These are phyloP conservation scores for Cynocephalus volans DNA, from an alignment of 2,113 vertebrate species.

Conservation along the genomic window DNA sequence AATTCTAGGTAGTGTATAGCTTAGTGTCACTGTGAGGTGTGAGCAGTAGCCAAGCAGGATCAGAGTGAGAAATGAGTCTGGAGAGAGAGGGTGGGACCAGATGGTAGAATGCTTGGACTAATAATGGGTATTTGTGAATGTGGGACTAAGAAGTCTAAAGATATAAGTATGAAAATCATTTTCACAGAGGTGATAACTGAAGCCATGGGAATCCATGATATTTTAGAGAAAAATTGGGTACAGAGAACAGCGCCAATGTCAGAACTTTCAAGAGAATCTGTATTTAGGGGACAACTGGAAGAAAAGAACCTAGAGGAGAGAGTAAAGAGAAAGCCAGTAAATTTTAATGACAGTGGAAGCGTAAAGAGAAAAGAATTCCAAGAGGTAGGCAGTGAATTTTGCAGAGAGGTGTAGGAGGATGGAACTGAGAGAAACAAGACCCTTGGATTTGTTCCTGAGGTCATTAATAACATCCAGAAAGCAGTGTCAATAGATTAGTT, in stretches of 20 bases:
- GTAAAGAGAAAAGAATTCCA: neutral
- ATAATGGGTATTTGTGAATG: neutral
- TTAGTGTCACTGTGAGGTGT: neutral
- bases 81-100: neutral
- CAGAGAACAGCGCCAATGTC: neutral
- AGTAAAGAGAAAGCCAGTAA: neutral
- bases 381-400: neutral
- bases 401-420: neutral
- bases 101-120: neutral
- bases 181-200: neutral
- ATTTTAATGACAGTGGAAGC: neutral
- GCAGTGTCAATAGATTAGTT: neutral
- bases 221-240: neutral
- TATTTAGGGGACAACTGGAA: constrained; percentile 2
- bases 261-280: constrained; percentile 2
- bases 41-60: neutral
- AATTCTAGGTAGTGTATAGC: neutral
- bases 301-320: neutral
- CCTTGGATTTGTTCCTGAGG: neutral
- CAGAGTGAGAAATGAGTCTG: neutral
- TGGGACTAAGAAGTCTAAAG: neutral
- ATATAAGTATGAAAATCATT: neutral
- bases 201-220: neutral
- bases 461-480: neutral
- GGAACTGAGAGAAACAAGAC: neutral